Base-by-base conservation (phyloP, 2,113 vertebrate genomes). In the Crotalus helleri region DNA sequence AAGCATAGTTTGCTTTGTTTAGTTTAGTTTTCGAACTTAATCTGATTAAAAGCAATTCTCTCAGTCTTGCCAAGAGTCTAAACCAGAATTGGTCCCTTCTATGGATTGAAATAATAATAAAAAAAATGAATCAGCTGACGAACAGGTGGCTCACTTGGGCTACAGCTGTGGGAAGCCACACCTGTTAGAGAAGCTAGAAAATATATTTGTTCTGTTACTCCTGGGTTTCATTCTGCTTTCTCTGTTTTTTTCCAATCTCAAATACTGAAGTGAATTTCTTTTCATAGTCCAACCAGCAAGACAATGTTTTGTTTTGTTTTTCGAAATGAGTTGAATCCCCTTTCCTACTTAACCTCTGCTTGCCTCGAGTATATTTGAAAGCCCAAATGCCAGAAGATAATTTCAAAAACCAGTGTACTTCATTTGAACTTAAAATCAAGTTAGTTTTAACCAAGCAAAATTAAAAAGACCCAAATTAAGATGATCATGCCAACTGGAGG, bases 401-500 rank as follows among this genome's bases (percentile, higher is more conserved):
- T n/a, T 61, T 61, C 59, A 10, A 61, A 61, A 61, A 11, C 1
- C 24, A 29, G 24, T 11, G 29, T 64, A 13, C 26, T 64, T 64
- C 12, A 4, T 69, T 69, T 69, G 61, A n/a, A 69, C 61, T 2
- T 29, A n/a, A n/a, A 69, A n/a, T 69, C 64, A n/a, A 69, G n/a
- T 69, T n/a, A 12, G 3, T n/a, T 69, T 69, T 69, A 69, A n/a
- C 95, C 29, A 93, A 90, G 85, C 23, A 19, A 59, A 64, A 90
- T 64, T 94, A 95, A 29, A 0, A 57, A 81, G 55, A 21, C 81
- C 23, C 13, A 59, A 64, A 90, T 64, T 94, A 95, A 29, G 0
- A 59, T 86, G 55, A 21, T 61, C 24, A 58, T 69, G 90, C 93
- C 33, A n/a, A 19, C 15, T 69, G n/a, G 64, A 17, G 93, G 92